A percentile compares a stretch with the other conserved stretches of the same genome.
These are phyloP conservation scores for Phortica okadai DNA, from an alignment of 2,888 invertebrate species.

Conservation along the genomic window DNA sequence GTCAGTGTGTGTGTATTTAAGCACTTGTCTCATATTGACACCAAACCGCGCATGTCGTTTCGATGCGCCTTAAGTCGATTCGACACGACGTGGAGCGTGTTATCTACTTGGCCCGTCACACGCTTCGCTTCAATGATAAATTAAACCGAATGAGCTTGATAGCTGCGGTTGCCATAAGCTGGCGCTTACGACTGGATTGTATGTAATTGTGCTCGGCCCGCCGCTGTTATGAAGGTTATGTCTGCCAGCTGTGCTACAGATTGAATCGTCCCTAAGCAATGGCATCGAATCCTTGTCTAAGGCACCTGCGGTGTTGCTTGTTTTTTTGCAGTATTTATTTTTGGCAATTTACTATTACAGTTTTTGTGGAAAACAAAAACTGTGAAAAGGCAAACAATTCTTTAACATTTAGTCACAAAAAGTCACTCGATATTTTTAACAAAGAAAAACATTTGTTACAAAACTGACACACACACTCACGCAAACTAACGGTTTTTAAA, in stretches of 20 bases:
- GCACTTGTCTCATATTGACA: conserved; percentile 43
- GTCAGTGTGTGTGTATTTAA: not conserved
- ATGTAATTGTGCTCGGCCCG: not conserved
- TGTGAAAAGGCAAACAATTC: not conserved
- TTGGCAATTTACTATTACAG: conserved; percentile 43
- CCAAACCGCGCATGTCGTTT: not conserved
- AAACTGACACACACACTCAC: not conserved
- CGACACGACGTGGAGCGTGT: too few relatives aligned
- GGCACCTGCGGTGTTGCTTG: conserved; percentile 53
- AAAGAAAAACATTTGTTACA: not conserved
- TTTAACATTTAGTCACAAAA: not conserved
- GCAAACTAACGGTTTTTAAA: not conserved
- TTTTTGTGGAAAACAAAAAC: conserved; percentile 5
- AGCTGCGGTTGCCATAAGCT: conserved; percentile 7
- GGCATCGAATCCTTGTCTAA: conserved; percentile 44
- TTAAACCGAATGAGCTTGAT: conserved; percentile 5
- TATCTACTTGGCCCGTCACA: conserved; percentile 37
- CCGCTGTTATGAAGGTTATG: conserved; percentile 23
- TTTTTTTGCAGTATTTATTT: too few relatives aligned
- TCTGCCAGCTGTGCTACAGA: conserved; percentile 14
- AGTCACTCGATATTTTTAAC: conserved; percentile 8
- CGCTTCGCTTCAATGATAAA: not conserved
- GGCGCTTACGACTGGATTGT: not conserved
- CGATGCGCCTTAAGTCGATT: not conserved
- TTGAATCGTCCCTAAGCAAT: not conserved